Conservation (phyloP, 1,140 invertebrate species). For the Diachasma alloeum region DNA sequence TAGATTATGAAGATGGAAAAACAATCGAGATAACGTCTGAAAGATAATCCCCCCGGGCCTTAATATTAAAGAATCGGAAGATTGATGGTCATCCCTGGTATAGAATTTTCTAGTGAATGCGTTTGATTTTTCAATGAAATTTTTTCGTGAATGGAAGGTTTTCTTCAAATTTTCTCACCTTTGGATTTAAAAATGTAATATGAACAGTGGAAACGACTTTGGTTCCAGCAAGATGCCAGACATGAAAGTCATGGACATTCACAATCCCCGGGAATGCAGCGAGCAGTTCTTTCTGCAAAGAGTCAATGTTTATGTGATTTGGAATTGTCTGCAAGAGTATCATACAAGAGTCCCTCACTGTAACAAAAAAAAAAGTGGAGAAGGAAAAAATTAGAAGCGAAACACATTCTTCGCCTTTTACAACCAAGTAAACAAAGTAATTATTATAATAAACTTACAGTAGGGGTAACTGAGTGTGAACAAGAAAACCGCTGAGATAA, state of each 20-base stretch:
- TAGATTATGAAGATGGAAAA: no score
- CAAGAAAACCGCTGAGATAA: constrained; percentile 72
- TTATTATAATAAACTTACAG: constrained; percentile 66
- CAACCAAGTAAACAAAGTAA: background rate
- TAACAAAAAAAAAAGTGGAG: constrained; percentile 46
- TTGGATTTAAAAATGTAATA: constrained; percentile 75
- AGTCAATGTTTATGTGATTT: constrained; percentile 77
- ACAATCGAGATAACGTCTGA: no score
- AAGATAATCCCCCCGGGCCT: no score
- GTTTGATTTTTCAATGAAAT: no score
- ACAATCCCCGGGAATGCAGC: constrained; percentile 80
- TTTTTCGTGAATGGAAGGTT: no score
- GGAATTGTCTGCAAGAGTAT: constrained; percentile 86
- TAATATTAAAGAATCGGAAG: no score
- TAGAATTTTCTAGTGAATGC: no score
- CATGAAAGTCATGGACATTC: constrained; percentile 83
- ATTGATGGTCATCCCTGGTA: no score
- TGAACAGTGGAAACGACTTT: constrained; percentile 79
- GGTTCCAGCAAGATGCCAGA: constrained; percentile 79
- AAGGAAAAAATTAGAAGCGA: constrained; percentile 16
- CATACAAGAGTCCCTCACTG: constrained; percentile 80
- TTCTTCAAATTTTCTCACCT: no score
- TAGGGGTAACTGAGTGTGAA: constrained; percentile 77
- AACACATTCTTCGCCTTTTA: background rate
- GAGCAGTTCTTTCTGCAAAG: constrained; percentile 71